Conservation (phyloP, 2,888 invertebrate genomes). For the Tachina grossa region DNA sequence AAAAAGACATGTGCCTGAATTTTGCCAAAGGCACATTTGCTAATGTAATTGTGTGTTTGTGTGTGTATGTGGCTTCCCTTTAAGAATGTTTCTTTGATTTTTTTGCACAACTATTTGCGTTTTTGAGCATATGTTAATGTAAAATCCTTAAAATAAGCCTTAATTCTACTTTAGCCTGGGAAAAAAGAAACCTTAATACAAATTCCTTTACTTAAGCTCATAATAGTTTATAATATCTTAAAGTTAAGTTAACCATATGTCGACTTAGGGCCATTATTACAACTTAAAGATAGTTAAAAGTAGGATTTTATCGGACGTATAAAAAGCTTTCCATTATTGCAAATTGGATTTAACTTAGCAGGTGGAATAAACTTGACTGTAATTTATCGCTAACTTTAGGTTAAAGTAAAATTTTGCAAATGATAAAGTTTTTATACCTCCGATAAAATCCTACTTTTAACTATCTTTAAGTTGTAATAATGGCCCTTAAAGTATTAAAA, state of each 20-base stretch:
- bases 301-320: too few species aligned
- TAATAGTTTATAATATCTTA: not conserved
- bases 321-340: too few species aligned
- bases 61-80: not conserved
- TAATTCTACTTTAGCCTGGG: slow-evolving; percentile 1
- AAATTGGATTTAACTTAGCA: too few species aligned
- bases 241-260: slow-evolving; percentile 5
- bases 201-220: not conserved
- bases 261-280: too few species aligned
- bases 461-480: too few species aligned
- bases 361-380: too few species aligned
- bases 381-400: too few species aligned
- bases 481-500: not conserved
- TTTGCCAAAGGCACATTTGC: not conserved
- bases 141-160: slow-evolving; percentile 2
- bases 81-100: not conserved
- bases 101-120: not conserved
- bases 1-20: not conserved
- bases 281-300: too few species aligned
- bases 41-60: not conserved
- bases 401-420: too few species aligned
- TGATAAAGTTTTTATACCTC: too few species aligned
- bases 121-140: not conserved
- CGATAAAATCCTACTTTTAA: too few species aligned
- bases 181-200: not conserved